Evolutionary conservation across 2,797 vertebrate species (phyloP).

Genomic region (Bradypodion ventrale): DNA sequence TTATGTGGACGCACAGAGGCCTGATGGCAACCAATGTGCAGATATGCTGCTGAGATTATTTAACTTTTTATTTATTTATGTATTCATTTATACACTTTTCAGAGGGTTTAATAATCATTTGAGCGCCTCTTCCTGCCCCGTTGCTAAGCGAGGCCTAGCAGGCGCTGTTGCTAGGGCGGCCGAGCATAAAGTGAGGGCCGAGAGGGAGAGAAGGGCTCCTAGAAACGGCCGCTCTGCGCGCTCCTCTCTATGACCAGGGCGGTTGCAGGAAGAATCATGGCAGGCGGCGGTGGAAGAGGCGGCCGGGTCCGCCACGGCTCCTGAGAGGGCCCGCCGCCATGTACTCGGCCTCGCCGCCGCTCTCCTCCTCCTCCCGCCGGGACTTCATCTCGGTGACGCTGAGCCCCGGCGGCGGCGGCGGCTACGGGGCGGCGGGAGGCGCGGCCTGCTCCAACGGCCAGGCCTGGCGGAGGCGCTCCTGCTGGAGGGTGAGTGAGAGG

Average conservation of each 20-base stretch:
- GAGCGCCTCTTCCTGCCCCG: not conserved
- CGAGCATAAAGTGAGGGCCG: not conserved
- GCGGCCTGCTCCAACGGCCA: conserved; percentile 83
- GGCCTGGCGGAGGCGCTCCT: conserved; percentile 86
- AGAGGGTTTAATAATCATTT: too few species aligned
- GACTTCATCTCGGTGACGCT: conserved; percentile 88
- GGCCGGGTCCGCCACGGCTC: not conserved
- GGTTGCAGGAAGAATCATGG: conserved; percentile 44
- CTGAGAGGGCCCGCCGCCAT: not conserved
- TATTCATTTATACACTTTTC: too few species aligned
- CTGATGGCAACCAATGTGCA: too few species aligned
- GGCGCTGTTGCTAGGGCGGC: not conserved
- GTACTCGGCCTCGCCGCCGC: conserved; percentile 20
- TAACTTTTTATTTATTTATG: too few species aligned
- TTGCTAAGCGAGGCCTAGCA: not conserved
- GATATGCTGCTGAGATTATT: too few species aligned
- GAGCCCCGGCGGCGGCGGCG: conserved; percentile 64
- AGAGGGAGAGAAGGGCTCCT: fast-evolving
- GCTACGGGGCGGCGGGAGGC: conserved; percentile 60
- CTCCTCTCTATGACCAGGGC: not conserved
- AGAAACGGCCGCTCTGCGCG: not conserved
- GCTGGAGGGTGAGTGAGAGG: conserved; percentile 84
- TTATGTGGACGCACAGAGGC: too few species aligned
- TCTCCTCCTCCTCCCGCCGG: conserved; percentile 80
- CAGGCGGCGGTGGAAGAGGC: not conserved